Evolutionary conservation across 2,888 invertebrate genomes (phyloP).

Genomic region (Drosophila sordidula): DNA sequence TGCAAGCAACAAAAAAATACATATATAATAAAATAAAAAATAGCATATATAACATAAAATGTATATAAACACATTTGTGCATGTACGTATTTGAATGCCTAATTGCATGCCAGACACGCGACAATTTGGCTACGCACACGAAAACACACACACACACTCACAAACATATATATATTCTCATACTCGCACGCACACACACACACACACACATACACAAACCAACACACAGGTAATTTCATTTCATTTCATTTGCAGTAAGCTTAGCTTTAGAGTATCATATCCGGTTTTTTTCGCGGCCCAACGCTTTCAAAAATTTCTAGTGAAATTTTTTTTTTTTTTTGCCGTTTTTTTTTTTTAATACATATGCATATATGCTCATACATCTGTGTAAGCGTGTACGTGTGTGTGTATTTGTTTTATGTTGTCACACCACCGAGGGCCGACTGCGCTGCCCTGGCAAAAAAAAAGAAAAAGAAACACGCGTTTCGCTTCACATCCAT

Average conservation of each 20-base stretch:
- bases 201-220: slow-evolving; percentile 13
- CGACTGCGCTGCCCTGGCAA: slow-evolving; percentile 33
- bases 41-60: slow-evolving; percentile 1
- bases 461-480: slow-evolving; percentile 50
- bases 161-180: slow-evolving; percentile 11
- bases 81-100: slow-evolving; percentile 53
- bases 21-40: neutral
- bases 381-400: neutral
- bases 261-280: slow-evolving; percentile 69
- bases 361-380: slow-evolving; percentile 6
- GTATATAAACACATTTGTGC: slow-evolving; percentile 5
- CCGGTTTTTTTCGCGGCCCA: slow-evolving; percentile 69
- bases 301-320: slow-evolving; percentile 80
- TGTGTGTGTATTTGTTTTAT: slow-evolving; percentile 36
- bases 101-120: slow-evolving; percentile 63
- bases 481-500: slow-evolving; percentile 62
- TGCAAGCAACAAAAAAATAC: slow-evolving; percentile 19
- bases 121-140: slow-evolving; percentile 53
- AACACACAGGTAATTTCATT: slow-evolving; percentile 62
- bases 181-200: slow-evolving; percentile 12
- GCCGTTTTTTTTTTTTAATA: slow-evolving; percentile 9
- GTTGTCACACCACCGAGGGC: slow-evolving; percentile 42
- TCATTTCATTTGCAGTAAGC: slow-evolving; percentile 54
- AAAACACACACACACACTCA: slow-evolving; percentile 25
- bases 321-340: slow-evolving; percentile 66